These are phyloP conservation scores for Arctopsyche grandis DNA, from an alignment of 1,140 invertebrate genomes.

Conservation along the genomic window DNA sequence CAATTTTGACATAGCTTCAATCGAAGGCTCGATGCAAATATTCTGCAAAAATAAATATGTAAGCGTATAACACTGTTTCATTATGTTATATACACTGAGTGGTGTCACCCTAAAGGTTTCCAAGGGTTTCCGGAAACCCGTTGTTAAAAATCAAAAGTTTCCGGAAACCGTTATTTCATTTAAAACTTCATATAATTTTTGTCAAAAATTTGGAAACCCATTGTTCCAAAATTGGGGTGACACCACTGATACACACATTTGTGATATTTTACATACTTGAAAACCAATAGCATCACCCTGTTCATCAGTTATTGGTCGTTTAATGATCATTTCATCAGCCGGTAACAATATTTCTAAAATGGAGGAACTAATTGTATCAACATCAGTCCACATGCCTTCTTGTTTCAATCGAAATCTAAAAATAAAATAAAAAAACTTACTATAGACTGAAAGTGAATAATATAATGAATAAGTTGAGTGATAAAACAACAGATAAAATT, in stretches of 20 bases:
- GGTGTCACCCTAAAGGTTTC: too few species aligned
- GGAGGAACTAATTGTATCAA: slow-evolving; percentile 83
- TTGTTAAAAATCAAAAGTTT: too few species aligned
- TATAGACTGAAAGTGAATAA: neutral
- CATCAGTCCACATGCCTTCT: slow-evolving; percentile 85
- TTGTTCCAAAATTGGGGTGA: too few species aligned
- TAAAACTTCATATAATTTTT: too few species aligned
- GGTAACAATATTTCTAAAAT: slow-evolving; percentile 92
- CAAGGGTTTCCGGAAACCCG: too few species aligned
- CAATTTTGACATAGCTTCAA: slow-evolving; percentile 84
- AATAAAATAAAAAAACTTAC: slow-evolving; percentile 52
- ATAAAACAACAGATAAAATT: slow-evolving; percentile 40
- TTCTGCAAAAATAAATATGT: slow-evolving; percentile 58
- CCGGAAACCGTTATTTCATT: too few species aligned
- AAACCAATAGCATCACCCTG: slow-evolving; percentile 69
- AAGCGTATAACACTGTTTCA: too few species aligned
- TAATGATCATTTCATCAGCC: slow-evolving; percentile 77
- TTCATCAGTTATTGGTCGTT: slow-evolving; percentile 68
- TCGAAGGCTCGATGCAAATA: slow-evolving; percentile 77
- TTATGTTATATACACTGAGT: too few species aligned
- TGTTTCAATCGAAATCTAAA: slow-evolving; percentile 78
- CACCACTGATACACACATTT: too few species aligned
- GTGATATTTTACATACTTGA: slow-evolving; percentile 64
- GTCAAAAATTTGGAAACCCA: too few species aligned
- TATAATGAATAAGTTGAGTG: too few species aligned